Percentiles rank a stretch among this genome's conserved stretches.
These are phyloP conservation scores for Ciona savignyi DNA, from an alignment of 23 tunicate species.

Conservation along the genomic window DNA sequence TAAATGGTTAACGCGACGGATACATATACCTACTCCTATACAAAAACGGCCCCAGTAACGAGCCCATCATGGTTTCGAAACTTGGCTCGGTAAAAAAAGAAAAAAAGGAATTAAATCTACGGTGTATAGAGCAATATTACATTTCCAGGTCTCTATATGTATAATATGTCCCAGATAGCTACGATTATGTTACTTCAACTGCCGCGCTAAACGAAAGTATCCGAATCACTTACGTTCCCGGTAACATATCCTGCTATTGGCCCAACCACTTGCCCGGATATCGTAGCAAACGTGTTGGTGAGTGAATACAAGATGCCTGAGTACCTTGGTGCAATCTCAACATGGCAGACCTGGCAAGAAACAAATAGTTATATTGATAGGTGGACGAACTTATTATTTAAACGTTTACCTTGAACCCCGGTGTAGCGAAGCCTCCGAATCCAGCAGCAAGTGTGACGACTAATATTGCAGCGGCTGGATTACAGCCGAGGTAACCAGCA, in stretches of 20 bases:
- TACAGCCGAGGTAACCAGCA: constrained; percentile 48
- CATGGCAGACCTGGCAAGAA: constrained; percentile 36
- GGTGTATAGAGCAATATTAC: too few species aligned
- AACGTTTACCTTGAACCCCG: constrained; percentile 41
- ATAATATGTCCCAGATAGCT: too few species aligned
- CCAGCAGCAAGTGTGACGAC: constrained; percentile 45
- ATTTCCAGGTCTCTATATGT: too few species aligned
- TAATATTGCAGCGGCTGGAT: constrained; percentile 24
- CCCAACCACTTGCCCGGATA: constrained; percentile 58
- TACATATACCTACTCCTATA: too few species aligned
- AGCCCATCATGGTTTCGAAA: too few species aligned
- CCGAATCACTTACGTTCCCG: constrained; percentile 25
- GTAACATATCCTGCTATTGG: constrained; percentile 55
- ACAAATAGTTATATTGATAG: neutral
- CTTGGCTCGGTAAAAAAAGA: too few species aligned
- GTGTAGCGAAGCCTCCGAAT: constrained; percentile 57
- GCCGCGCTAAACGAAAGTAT: too few species aligned
- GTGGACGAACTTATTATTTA: neutral
- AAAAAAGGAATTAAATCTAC: too few species aligned
- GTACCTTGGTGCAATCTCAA: constrained; percentile 52
- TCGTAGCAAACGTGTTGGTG: constrained; percentile 47
- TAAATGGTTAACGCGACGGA: too few species aligned
- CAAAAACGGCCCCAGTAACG: too few species aligned
- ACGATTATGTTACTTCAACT: too few species aligned
- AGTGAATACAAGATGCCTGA: constrained; percentile 49